Conservation (phyloP, 2,797 vertebrate genomes). For the Melopsittacus undulatus region DNA sequence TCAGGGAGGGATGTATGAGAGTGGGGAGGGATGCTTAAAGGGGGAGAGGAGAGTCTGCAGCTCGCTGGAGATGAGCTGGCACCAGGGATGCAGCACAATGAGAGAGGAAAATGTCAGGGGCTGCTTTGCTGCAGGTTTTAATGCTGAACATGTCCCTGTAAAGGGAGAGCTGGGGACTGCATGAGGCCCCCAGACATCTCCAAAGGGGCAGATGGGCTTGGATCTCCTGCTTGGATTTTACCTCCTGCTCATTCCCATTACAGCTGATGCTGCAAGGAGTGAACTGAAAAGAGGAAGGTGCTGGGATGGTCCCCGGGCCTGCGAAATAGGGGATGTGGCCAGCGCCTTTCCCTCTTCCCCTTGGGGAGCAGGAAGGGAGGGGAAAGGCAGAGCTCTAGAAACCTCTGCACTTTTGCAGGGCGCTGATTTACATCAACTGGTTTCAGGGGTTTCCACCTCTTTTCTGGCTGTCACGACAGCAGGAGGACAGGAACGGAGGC, state of each 20-base stretch:
- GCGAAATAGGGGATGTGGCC: slow-evolving; percentile 14
- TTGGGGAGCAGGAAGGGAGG: neutral
- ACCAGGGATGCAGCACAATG: neutral
- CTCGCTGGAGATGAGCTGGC: neutral
- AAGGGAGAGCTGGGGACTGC: neutral
- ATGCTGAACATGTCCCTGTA: neutral
- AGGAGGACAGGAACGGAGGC: neutral
- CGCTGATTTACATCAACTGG: neutral
- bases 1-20: neutral
- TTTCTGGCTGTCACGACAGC: neutral
- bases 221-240: neutral
- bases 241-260: neutral
- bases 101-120: neutral
- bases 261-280: neutral
- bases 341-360: slow-evolving; percentile 29
- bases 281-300: slow-evolving; percentile 35
- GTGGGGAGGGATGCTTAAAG: neutral
- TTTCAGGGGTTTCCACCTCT: slow-evolving; percentile 20
- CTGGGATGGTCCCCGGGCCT: neutral
- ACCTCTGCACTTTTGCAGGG: neutral
- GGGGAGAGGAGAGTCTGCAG: slow-evolving; percentile 8
- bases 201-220: neutral
- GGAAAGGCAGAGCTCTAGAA: neutral
- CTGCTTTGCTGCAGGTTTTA: slow-evolving; percentile 6
- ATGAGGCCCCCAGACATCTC: neutral